These are phyloP conservation scores for Epicauta chinensis DNA, from an alignment of 1,140 invertebrate species.

Conservation along the genomic window DNA sequence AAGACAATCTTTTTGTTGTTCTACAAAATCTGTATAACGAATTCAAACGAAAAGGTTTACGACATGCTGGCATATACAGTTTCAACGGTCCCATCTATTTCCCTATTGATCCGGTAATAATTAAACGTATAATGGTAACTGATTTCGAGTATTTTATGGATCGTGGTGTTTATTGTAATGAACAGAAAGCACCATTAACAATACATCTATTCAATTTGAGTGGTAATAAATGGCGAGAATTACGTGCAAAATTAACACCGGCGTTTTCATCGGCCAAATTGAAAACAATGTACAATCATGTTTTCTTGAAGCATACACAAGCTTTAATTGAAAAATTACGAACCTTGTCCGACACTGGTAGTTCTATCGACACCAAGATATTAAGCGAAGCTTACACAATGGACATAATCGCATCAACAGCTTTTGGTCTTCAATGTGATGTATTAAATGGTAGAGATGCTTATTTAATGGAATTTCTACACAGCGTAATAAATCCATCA, in stretches of 20 bases:
- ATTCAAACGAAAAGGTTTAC: no score
- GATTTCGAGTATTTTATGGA: conserved; percentile 48
- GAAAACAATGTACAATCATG: no score
- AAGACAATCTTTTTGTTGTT: conserved; percentile 3
- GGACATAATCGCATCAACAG: neutral
- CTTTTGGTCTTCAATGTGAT: conserved; percentile 2
- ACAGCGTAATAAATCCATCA: no score
- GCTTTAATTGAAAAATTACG: no score
- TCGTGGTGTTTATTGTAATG: conserved; percentile 44
- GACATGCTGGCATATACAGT: no score
- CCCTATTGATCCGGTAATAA: conserved; percentile 46
- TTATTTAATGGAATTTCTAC: no score
- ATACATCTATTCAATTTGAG: conserved; percentile 44
- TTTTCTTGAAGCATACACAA: no score
- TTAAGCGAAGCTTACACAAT: conserved; percentile 23
- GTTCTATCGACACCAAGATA: conserved; percentile 29
- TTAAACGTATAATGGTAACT: conserved; percentile 44
- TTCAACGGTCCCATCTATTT: no score
- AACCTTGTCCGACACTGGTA: no score
- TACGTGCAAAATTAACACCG: conserved; percentile 43
- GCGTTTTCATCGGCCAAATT: conserved; percentile 46
- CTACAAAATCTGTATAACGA: no score
- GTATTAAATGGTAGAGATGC: no score
- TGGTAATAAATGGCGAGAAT: conserved; percentile 44
- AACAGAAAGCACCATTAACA: conserved; percentile 43